These are phyloP conservation scores for Eulithis testata DNA, from an alignment of 2,888 invertebrate species.

Conservation along the genomic window DNA sequence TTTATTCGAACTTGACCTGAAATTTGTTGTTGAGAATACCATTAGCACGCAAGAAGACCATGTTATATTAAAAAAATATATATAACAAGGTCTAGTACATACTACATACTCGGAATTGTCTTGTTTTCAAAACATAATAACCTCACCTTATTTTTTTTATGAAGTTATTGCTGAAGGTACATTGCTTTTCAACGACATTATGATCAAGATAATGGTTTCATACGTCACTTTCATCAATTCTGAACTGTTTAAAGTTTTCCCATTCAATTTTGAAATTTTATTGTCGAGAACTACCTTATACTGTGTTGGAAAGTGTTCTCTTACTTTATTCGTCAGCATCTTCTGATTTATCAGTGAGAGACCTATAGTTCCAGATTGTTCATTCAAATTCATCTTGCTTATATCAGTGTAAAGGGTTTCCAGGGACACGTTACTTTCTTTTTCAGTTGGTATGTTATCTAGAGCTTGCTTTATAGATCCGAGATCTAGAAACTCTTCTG, in stretches of 20 bases:
- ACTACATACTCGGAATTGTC: too few relatives aligned
- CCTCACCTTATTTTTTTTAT: background rate
- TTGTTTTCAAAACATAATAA: too few relatives aligned
- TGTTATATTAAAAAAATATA: too few relatives aligned
- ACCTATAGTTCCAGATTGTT: slow-evolving; percentile 7
- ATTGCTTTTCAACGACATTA: slow-evolving; percentile 22
- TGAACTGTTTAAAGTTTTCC: slow-evolving; percentile 7
- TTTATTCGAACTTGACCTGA: too few relatives aligned
- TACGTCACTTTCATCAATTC: slow-evolving; percentile 32
- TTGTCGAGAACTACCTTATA: slow-evolving; percentile 19
- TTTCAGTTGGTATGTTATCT: slow-evolving; percentile 19
- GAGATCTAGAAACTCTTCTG: slow-evolving; percentile 22
- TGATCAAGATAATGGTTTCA: slow-evolving; percentile 27
- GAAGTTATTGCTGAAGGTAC: background rate
- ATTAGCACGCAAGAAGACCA: too few relatives aligned
- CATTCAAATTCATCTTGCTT: slow-evolving; percentile 19
- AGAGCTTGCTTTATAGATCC: slow-evolving; percentile 26
- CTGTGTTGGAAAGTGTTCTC: slow-evolving; percentile 17
- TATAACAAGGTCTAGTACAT: too few relatives aligned
- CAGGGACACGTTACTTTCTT: slow-evolving; percentile 10
- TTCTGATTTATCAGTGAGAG: slow-evolving; percentile 15
- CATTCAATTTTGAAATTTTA: slow-evolving; percentile 6
- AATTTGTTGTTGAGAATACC: too few relatives aligned
- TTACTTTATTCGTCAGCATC: slow-evolving; percentile 23
- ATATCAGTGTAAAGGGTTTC: slow-evolving; percentile 25